Conservation (phyloP, 2,888 invertebrate genomes). For the Drosophila austrosaltans region DNA sequence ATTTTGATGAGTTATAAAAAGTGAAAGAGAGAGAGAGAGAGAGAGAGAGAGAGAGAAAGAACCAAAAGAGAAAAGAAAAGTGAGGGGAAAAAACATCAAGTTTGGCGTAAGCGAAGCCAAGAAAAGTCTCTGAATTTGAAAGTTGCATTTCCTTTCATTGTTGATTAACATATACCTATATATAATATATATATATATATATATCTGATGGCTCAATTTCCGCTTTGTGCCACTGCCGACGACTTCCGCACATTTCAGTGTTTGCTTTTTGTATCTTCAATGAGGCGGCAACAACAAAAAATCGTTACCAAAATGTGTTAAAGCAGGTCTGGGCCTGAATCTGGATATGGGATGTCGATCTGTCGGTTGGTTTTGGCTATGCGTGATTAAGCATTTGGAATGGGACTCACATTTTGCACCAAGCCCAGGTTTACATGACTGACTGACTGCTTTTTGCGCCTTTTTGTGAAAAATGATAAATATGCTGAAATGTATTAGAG, state of each 20-base stretch:
- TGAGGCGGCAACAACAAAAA: constrained; percentile 59
- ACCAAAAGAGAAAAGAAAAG: constrained; percentile 8
- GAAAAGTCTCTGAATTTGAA: constrained; percentile 39
- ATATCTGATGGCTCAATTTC: constrained; percentile 73
- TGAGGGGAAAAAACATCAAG: constrained; percentile 19
- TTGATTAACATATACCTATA: constrained; percentile 13
- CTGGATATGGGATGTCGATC: not conserved
- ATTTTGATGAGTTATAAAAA: constrained; percentile 72
- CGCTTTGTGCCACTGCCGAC: constrained; percentile 53
- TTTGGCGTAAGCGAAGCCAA: constrained; percentile 42
- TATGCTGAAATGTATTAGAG: constrained; percentile 64
- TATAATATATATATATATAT: constrained; percentile 19
- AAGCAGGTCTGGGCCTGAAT: constrained; percentile 32
- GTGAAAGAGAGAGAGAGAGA: constrained; percentile 28
- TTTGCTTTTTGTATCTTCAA: constrained; percentile 44
- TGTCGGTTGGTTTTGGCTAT: constrained; percentile 40
- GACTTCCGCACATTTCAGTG: constrained; percentile 62
- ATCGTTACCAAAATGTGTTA: constrained; percentile 30
- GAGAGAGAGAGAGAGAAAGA: not conserved
- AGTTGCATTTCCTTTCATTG: constrained; percentile 15
- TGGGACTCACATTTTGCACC: constrained; percentile 47
- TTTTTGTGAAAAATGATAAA: constrained; percentile 63
- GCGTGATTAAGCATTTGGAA: constrained; percentile 64
- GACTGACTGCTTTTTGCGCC: constrained; percentile 28
- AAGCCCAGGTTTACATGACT: constrained; percentile 59